Base-by-base conservation (phyloP, 2,113 vertebrate species). In the Tor tambroides region DNA sequence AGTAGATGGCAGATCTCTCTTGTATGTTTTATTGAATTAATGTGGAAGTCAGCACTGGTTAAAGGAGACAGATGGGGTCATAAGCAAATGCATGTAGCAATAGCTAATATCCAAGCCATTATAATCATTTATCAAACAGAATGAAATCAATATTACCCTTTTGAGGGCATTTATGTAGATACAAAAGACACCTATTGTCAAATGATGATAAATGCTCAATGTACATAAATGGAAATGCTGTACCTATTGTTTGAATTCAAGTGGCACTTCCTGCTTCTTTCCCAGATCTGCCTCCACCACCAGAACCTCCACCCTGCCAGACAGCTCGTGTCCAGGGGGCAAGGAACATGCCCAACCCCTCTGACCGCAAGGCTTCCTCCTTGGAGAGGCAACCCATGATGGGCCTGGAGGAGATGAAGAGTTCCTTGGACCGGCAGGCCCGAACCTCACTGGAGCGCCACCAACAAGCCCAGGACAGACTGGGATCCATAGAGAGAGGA, bases 241-340 rank as follows among this genome's bases (percentile, higher is more conserved):
- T 32, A 23, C 76, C 71, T 43, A 10, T 11, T 41, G 9, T 54
- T 17, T 72, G 69, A 41, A 72, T 72, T 61, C 5, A 80, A 19
- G 21, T 61, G 51, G 26, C 14, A 3, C 56, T 32, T 30, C n/a
- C 17, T 32, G 41, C 65, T 71, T 71, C 5, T 32, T 5, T 65
- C 21, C 32, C 91, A 99, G 98, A 98, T 96, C 97, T 99, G 96
- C 98, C 98, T 95, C 98, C 98, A 93, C 97, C 98, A 91, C 98
- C 98, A 32, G 98, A 99, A 86, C 98, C 98, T n/a, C 98, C 98
- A 78, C 98, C 98, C 79, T 95, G 94, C 95, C 98, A 99, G 96
- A 96, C 95, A 91, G 94, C 96, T 92, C 97, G 96, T 77, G 94
- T 97, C 88, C 97, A 96, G 69, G 93, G 95, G 93, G 91, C 91